These are phyloP conservation scores for Diuraphis noxia DNA, from an alignment of 1,140 invertebrate genomes.

Conservation along the genomic window DNA sequence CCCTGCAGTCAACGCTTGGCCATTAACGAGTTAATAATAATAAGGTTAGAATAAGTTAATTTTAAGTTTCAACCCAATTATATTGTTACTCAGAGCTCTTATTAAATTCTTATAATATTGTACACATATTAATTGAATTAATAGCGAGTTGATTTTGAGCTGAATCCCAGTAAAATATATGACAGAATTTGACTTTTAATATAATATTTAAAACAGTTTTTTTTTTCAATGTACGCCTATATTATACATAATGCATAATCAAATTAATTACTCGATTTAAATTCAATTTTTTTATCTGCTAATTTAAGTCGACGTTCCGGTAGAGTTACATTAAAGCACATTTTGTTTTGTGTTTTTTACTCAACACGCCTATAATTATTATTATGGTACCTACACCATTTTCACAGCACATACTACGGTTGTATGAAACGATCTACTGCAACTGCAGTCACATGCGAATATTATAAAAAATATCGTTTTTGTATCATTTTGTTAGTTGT, in stretches of 20 bases:
- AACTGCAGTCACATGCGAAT: not conserved
- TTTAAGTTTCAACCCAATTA: not conserved
- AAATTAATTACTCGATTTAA: not conserved
- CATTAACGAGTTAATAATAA: not conserved
- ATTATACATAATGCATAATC: not conserved
- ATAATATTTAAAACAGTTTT: not conserved
- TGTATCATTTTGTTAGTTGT: not conserved
- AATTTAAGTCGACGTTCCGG: not conserved
- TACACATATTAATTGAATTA: not conserved
- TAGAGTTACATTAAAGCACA: not conserved
- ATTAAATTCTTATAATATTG: not conserved
- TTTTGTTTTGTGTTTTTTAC: not conserved
- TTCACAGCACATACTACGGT: not conserved
- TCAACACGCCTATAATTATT: not conserved
- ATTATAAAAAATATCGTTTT: not conserved
- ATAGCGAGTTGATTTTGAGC: not conserved
- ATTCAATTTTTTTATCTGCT: not conserved
- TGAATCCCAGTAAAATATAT: not conserved
- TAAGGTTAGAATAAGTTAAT: not conserved
- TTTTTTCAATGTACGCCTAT: not conserved
- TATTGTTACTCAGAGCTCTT: not conserved
- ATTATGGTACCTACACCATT: not conserved
- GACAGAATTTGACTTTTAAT: not conserved
- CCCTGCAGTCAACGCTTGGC: not conserved
- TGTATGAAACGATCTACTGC: not conserved